Conservation (phyloP, 2,113 vertebrate genomes). For the Nerophis ophidion region DNA sequence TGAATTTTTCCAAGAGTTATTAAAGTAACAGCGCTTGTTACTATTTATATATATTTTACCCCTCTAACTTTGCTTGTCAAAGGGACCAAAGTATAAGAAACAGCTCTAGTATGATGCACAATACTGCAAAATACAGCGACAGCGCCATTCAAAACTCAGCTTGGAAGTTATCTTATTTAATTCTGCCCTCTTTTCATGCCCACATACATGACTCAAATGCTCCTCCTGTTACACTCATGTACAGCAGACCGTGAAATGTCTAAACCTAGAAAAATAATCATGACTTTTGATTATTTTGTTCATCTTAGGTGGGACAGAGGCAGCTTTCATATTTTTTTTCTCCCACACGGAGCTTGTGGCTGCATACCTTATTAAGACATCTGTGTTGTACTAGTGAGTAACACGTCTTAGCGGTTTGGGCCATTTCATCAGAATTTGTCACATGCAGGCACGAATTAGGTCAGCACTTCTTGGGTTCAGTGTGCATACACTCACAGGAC, state of each 20-base stretch:
- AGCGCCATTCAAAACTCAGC: background rate
- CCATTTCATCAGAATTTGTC: slow-evolving; percentile 15
- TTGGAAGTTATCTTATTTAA: background rate
- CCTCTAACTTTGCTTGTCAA: background rate
- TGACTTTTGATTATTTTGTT: slow-evolving; percentile 31
- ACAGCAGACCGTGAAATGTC: slow-evolving; percentile 58
- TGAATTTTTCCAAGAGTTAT: background rate
- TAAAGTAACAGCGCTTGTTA: background rate
- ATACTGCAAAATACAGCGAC: background rate
- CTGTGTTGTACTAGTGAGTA: slow-evolving; percentile 21
- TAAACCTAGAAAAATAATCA: slow-evolving; percentile 52
- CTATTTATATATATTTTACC: background rate
- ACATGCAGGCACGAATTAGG: background rate
- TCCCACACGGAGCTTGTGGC: slow-evolving; percentile 11
- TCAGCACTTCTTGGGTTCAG: background rate
- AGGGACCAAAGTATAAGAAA: background rate
- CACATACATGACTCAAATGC: slow-evolving; percentile 35
- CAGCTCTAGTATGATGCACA: background rate
- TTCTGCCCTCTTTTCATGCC: slow-evolving; percentile 11
- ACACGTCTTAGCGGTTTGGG: slow-evolving; percentile 15
- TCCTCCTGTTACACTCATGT: slow-evolving; percentile 51
- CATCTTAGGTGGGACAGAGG: slow-evolving; percentile 31
- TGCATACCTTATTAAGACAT: slow-evolving; percentile 38
- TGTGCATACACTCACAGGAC: background rate
- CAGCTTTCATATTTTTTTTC: slow-evolving; percentile 5